Conservation (phyloP, 2,888 invertebrate genomes). For the Venusia cambrica region DNA sequence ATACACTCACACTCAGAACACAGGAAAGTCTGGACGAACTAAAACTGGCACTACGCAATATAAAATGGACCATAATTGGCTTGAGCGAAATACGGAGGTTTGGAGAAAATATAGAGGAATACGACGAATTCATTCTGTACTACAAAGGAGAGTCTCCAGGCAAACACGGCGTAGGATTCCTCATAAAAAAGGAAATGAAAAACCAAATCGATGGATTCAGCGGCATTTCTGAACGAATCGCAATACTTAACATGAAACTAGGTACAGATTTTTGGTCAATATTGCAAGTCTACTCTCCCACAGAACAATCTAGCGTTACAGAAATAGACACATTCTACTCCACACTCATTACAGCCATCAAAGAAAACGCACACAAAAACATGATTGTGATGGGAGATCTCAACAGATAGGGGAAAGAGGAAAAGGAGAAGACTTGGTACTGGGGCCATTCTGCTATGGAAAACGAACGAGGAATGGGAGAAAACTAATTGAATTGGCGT, state of each 20-base stretch:
- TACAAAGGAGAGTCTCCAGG: not conserved
- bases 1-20: not conserved
- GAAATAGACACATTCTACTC: not conserved
- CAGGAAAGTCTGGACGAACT: not conserved
- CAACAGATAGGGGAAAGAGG: not conserved
- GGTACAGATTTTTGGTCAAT: too few relatives aligned
- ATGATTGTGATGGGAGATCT: not conserved
- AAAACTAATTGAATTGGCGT: too few relatives aligned
- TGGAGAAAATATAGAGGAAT: too few relatives aligned
- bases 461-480: not conserved
- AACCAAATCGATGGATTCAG: not conserved
- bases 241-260: not conserved
- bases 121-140: not conserved
- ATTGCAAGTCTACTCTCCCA: too few relatives aligned
- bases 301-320: not conserved
- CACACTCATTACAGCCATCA: not conserved
- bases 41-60: not conserved
- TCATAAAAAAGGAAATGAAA: not conserved
- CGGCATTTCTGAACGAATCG: not conserved
- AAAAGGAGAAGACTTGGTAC: not conserved
- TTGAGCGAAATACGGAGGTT: not conserved
- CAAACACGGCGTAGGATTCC: not conserved
- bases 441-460: not conserved
- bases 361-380: not conserved
- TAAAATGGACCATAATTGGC: not conserved